Conservation (phyloP, 2,113 vertebrate genomes). For the Mellivora capensis region DNA sequence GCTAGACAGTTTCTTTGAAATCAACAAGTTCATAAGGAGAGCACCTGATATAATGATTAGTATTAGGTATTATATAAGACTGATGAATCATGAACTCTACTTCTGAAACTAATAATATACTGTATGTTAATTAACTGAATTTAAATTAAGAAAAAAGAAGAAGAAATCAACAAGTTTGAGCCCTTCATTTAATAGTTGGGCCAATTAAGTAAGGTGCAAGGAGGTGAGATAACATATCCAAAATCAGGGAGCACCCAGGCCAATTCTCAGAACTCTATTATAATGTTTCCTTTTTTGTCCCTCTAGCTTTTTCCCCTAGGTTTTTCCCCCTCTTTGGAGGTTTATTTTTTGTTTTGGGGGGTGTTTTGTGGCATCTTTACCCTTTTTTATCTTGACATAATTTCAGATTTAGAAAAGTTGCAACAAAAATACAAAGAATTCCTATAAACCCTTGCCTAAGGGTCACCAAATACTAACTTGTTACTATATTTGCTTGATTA, state of each 20-base stretch:
- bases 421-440: conserved; percentile 12
- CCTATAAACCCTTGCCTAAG: background rate
- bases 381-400: background rate
- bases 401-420: background rate
- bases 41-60: background rate
- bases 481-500: background rate
- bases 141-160: background rate
- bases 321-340: background rate
- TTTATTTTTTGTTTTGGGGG: background rate
- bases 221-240: background rate
- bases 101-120: background rate
- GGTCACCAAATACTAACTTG: background rate
- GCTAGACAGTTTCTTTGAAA: background rate
- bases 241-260: background rate
- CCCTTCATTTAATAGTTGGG: background rate
- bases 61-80: background rate
- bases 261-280: background rate
- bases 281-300: background rate
- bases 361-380: background rate
- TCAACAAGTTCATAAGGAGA: background rate
- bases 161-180: conserved; percentile 17
- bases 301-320: background rate
- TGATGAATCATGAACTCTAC: background rate
- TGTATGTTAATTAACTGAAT: background rate
- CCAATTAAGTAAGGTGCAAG: background rate